phyloP scores from a whole-genome alignment of 1,140 invertebrate genomes.

The Sarcophaga bullata region DNA sequence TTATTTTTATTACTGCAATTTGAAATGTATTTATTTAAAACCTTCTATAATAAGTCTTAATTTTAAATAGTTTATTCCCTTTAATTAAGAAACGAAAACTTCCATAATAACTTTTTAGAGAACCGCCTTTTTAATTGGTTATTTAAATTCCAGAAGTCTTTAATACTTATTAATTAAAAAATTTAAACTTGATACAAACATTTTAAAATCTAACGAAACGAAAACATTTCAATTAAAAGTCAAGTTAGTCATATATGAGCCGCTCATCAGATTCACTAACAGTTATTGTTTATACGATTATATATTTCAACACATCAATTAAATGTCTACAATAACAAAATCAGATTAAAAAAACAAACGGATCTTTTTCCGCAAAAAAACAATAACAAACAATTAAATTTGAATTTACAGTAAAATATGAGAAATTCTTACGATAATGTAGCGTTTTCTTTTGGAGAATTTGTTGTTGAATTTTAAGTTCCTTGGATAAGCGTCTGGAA shows the following conservation, averaged over 20 bases:
- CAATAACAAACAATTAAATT: background rate
- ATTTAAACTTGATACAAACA: too few relatives aligned
- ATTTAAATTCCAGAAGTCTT: background rate
- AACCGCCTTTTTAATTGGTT: background rate
- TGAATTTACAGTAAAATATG: background rate
- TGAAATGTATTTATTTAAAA: too few relatives aligned
- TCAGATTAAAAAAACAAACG: background rate
- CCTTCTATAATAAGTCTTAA: too few relatives aligned
- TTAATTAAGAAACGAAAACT: background rate
- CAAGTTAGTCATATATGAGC: background rate
- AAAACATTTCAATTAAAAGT: background rate
- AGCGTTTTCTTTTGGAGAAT: background rate
- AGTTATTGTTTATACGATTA: background rate
- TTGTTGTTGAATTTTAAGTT: constrained; percentile 36
- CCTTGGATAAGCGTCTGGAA: constrained; percentile 52
- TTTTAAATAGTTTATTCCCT: background rate
- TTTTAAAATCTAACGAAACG: too few relatives aligned
- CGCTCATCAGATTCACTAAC: background rate
- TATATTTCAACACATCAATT: background rate
- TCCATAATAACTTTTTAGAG: too few relatives aligned
- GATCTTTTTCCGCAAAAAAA: background rate
- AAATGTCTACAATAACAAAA: background rate
- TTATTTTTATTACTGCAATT: too few relatives aligned
- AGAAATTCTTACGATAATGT: too few relatives aligned
- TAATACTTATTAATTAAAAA: background rate